A percentile compares a stretch with the other conserved stretches of the same genome.
These are phyloP conservation scores for Polyergus mexicanus DNA, from an alignment of 1,140 invertebrate species.

Conservation along the genomic window DNA sequence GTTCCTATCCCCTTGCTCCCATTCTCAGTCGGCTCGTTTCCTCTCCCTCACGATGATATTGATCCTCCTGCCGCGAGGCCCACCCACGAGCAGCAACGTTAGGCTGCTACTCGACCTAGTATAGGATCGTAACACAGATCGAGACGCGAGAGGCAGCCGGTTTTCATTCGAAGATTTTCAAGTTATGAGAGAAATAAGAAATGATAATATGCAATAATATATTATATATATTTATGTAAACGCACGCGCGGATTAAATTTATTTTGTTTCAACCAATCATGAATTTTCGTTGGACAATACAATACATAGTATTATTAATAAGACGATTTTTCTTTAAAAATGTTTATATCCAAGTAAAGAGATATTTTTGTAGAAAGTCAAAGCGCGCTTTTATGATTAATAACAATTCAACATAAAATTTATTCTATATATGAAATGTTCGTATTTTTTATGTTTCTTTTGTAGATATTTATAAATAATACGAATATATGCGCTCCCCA, in stretches of 20 bases:
- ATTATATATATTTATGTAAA: neutral
- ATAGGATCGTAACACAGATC: conserved; percentile 65
- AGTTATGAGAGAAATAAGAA: neutral
- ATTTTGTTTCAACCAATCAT: conserved; percentile 8
- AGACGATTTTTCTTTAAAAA: conserved; percentile 15
- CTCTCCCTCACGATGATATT: conserved; percentile 83
- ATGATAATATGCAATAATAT: conserved; percentile 1
- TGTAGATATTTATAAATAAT: conserved; percentile 83
- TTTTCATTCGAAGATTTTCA: neutral
- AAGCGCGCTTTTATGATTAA: conserved; percentile 82
- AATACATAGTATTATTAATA: neutral
- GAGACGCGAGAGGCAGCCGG: conserved; percentile 3
- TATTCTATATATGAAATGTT: conserved; percentile 80
- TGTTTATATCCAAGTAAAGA: conserved; percentile 69
- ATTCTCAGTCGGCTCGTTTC: conserved; percentile 76
- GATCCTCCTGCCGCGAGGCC: conserved; percentile 79
- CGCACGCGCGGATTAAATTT: conserved; percentile 2
- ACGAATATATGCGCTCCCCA: conserved; percentile 59
- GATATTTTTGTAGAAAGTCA: conserved; percentile 81
- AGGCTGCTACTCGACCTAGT: conserved; percentile 75
- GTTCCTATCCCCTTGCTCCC: conserved; percentile 71
- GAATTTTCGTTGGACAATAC: neutral
- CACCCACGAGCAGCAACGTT: conserved; percentile 65
- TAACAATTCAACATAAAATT: conserved; percentile 80
- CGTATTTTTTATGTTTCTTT: conserved; percentile 80